Conservation (phyloP, 2,888 invertebrate species). For the Rhogogaster chlorosoma region DNA sequence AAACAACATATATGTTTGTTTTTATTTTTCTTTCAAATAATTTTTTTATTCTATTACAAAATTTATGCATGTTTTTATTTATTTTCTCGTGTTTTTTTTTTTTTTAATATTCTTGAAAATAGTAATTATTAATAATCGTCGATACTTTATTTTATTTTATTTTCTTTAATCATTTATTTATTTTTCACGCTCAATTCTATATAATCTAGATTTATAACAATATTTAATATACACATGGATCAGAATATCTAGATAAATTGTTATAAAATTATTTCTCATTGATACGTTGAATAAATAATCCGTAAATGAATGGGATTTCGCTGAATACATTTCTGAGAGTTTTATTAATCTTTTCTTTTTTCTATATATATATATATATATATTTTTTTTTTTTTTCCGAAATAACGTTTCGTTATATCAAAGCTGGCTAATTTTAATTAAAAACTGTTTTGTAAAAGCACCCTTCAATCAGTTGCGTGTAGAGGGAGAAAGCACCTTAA, state of each 20-base stretch:
- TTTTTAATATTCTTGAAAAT: neutral
- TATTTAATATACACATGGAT: neutral
- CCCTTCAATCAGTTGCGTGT: slow-evolving; percentile 24
- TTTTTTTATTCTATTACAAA: slow-evolving; percentile 7
- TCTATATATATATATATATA: neutral
- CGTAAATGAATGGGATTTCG: neutral
- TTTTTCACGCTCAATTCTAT: neutral
- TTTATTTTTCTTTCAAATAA: neutral
- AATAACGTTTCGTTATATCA: neutral
- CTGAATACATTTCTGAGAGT: neutral
- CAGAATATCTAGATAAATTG: neutral
- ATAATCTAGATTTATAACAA: neutral
- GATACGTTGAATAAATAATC: neutral
- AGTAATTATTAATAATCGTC: neutral
- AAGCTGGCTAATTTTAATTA: slow-evolving; percentile 20
- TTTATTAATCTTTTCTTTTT: neutral
- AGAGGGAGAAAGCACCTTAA: slow-evolving; percentile 7
- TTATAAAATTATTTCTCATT: neutral
- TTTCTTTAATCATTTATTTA: neutral
- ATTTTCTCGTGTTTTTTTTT: neutral
- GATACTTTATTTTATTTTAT: neutral
- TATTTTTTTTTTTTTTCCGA: neutral
- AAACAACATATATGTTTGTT: neutral
- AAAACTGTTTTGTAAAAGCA: slow-evolving; percentile 24
- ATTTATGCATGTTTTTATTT: neutral